Evolutionary conservation across 2,888 invertebrate genomes (phyloP), one percentile per base, ranked within the genome.

Genomic region (Tromatobia lineatoria): DNA sequence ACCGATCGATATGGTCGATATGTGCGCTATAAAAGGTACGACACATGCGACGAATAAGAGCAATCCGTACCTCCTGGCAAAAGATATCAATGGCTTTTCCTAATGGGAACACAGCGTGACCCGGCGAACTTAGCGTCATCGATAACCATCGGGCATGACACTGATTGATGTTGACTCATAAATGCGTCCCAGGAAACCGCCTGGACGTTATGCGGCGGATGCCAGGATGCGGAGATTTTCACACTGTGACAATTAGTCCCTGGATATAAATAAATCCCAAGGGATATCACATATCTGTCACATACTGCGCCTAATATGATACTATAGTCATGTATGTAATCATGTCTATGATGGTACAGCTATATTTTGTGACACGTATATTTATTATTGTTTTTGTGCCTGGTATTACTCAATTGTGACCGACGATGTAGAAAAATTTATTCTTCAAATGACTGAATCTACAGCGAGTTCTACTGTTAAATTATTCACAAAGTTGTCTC

Each of bases 101-200:
- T 75, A 75, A 85, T 73, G 71, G 67, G 34, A 64, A 47, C 45
- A 20, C 82, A 74, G 34, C 71, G 59, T 64, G 79, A 82, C 57
- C 75, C 59, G 67, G 45, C 73, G 71, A 79, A 71, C 78, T 79
- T 75, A 57, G 66, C 57, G 70, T 82, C 79, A 80, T 83, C 82
- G 75, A 83, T 85, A 82, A 77, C 82, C 69, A 69, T 82, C 75
- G 2, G 23, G 73, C 15, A 57, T 59, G 83, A 77, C 82, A 76
- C 61, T 80, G 83, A 85, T 77, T 79, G 78, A 85, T 85, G 75
- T 76, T 77, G 38, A 25, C 77, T 77, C 83, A 76, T 80, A 83
- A 77, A 77, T 77, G 77, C 74, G 47, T 77, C 45, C 54, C 29
- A 29, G 42, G 52, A 54, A 20, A 25, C 29, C 66, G 15, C 34